Conservation (phyloP, 2,888 invertebrate genomes). For the Tricholauxania praeusta region DNA sequence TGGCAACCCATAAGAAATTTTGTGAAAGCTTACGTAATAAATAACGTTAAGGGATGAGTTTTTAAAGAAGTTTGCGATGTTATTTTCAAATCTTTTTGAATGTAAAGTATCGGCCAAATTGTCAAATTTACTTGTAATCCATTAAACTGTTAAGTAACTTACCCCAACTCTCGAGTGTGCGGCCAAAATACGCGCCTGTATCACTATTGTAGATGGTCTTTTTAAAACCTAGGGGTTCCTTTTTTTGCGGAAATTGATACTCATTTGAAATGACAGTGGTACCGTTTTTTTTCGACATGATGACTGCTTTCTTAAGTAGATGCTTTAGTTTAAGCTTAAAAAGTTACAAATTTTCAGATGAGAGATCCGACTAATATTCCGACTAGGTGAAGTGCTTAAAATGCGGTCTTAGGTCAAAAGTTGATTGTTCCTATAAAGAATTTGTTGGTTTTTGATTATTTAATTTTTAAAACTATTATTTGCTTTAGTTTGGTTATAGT, state of each 20-base stretch:
- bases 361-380: too few relatives aligned
- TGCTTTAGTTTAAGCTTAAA: neutral
- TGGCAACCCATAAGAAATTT: neutral
- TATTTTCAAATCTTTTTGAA: neutral
- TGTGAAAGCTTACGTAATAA: neutral
- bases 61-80: neutral
- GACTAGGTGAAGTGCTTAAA: too few relatives aligned
- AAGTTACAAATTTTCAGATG: neutral
- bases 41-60: neutral
- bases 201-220: slow-evolving; percentile 61
- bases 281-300: slow-evolving; percentile 61
- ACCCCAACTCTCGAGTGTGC: slow-evolving; percentile 66
- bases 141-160: slow-evolving; percentile 48
- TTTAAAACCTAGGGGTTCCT: slow-evolving; percentile 54
- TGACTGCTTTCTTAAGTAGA: neutral
- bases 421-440: slow-evolving; percentile 19
- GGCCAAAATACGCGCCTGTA: slow-evolving; percentile 59
- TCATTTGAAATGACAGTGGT: slow-evolving; percentile 49
- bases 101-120: neutral
- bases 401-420: neutral
- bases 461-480: neutral
- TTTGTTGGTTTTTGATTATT: slow-evolving; percentile 5
- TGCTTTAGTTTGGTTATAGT: neutral
- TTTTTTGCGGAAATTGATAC: slow-evolving; percentile 60
- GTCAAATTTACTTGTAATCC: too few relatives aligned